Conservation (phyloP, 2,113 vertebrate genomes). For the Sula dactylatra region DNA sequence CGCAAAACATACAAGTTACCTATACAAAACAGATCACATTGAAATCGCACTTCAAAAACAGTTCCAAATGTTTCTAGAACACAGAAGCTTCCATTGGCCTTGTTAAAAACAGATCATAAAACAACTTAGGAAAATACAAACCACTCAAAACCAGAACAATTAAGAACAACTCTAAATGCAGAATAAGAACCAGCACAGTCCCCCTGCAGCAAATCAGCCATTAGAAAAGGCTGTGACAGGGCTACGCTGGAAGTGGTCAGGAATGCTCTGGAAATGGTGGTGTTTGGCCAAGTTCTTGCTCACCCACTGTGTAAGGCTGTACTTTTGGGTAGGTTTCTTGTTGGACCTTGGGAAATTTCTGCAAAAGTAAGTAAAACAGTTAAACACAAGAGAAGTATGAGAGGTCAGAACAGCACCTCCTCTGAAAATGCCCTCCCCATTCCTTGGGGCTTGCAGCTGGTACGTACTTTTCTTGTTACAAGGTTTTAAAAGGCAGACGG, state of each 20-base stretch:
- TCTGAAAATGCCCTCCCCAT: not conserved
- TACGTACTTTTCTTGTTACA: not conserved
- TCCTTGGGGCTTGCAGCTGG: not conserved
- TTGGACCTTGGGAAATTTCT: slow-evolving; percentile 51
- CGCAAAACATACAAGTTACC: not conserved
- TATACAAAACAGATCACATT: not conserved
- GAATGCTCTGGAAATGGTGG: slow-evolving; percentile 49
- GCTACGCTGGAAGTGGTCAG: not conserved
- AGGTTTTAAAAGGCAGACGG: not conserved
- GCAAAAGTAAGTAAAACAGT: not conserved
- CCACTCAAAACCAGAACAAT: not conserved
- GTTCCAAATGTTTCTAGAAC: not conserved
- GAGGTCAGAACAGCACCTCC: not conserved
- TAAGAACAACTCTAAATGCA: not conserved
- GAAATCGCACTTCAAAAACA: not conserved
- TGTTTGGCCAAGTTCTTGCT: slow-evolving; percentile 24
- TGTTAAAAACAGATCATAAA: slow-evolving; percentile 30
- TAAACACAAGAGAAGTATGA: not conserved
- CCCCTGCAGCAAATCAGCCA: not conserved
- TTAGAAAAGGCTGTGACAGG: not conserved
- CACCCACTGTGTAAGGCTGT: slow-evolving; percentile 31
- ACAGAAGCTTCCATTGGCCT: not conserved
- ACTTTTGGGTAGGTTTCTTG: slow-evolving; percentile 23
- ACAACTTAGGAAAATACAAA: slow-evolving; percentile 22
- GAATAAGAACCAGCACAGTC: not conserved